A percentile compares a stretch with the other conserved stretches of the same genome.
Conservation (phyloP, 1,140 invertebrate species). For the Grapholita molesta region DNA sequence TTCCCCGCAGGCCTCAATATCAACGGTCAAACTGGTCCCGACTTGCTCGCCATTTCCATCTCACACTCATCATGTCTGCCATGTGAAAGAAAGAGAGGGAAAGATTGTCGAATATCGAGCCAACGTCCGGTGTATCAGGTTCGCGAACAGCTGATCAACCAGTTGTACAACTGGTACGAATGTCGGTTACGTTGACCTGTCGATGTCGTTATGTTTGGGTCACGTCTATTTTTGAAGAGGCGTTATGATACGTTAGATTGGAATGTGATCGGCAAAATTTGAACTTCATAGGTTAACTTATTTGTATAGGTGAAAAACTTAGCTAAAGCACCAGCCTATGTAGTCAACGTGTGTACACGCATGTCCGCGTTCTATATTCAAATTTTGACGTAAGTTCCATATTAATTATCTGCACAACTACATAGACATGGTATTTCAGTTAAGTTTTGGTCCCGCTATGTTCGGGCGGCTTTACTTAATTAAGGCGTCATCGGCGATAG, state of each 20-base stretch:
- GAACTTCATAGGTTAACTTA: no score
- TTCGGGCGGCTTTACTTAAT: no score
- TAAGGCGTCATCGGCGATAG: no score
- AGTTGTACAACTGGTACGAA: background rate
- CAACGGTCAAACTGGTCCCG: background rate
- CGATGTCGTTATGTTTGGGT: background rate
- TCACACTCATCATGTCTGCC: background rate
- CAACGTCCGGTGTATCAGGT: background rate
- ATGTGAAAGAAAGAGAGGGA: background rate
- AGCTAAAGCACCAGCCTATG: no score
- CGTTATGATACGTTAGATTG: background rate
- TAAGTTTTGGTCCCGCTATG: no score
- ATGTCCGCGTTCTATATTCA: no score
- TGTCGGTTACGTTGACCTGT: conserved; percentile 12
- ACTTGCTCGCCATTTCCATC: background rate
- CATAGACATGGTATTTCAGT: no score
- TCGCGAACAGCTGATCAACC: conserved; percentile 5
- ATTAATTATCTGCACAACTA: no score
- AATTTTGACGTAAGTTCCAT: no score
- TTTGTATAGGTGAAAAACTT: no score
- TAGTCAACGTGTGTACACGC: no score
- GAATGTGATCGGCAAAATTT: background rate
- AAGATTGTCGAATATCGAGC: background rate
- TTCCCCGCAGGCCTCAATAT: background rate
- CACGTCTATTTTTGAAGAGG: background rate